Evolutionary conservation across 2,797 vertebrate species (phyloP).

Genomic region (Cuculus canorus): DNA sequence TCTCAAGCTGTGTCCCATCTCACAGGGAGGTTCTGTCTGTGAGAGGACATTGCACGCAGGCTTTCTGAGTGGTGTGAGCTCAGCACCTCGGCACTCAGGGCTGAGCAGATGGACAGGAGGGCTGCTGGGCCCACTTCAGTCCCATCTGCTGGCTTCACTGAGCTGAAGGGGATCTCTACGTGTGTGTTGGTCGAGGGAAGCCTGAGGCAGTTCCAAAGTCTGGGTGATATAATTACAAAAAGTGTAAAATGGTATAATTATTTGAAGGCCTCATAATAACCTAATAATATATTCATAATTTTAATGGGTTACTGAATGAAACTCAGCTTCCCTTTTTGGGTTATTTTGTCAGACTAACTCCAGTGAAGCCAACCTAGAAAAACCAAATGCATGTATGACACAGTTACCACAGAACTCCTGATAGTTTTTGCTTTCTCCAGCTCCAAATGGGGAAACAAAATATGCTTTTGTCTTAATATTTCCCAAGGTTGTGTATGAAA

Average conservation of each 20-base stretch:
- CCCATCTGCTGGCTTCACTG: not conserved
- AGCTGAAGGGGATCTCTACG: not conserved
- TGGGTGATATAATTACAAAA: not conserved
- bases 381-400: not conserved
- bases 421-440: not conserved
- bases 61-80: fast-evolving
- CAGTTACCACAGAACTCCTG: not conserved
- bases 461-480: not conserved
- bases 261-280: not conserved
- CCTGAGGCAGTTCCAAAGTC: not conserved
- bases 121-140: not conserved
- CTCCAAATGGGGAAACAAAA: not conserved
- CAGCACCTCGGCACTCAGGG: not conserved
- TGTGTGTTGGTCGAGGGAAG: not conserved
- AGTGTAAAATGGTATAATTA: not conserved
- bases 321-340: not conserved
- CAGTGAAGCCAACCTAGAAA: not conserved
- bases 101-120: not conserved
- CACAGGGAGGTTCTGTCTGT: not conserved
- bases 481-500: not conserved
- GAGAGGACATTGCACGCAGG: fast-evolving
- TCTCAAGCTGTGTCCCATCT: not conserved
- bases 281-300: not conserved
- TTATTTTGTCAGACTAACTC: not conserved
- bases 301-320: not conserved